These are phyloP conservation scores for Zaprionus camerounensis DNA, from an alignment of 1,140 invertebrate genomes.

Conservation along the genomic window DNA sequence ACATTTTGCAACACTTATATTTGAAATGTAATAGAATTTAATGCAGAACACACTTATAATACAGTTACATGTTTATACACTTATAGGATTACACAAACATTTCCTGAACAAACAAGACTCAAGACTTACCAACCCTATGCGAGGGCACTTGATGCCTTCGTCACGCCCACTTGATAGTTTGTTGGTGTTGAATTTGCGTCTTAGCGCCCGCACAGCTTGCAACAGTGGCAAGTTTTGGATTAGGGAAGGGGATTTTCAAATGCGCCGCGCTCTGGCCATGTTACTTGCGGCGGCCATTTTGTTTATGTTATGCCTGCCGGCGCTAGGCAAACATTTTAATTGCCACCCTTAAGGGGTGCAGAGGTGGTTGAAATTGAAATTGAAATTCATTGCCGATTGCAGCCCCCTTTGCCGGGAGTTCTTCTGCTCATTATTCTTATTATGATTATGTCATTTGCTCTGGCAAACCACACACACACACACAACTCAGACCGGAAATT, in stretches of 20 bases:
- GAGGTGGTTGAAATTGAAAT: slow-evolving; percentile 65
- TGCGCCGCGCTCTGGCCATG: slow-evolving; percentile 12
- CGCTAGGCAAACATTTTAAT: slow-evolving; percentile 74
- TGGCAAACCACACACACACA: slow-evolving; percentile 53
- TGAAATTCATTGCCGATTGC: slow-evolving; percentile 49
- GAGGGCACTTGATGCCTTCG: slow-evolving; percentile 31
- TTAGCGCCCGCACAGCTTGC: slow-evolving; percentile 43
- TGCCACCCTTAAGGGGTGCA: slow-evolving; percentile 60
- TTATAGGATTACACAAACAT: background rate
- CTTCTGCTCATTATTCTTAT: slow-evolving; percentile 23
- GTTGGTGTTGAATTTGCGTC: background rate
- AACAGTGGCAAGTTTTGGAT: slow-evolving; percentile 15
- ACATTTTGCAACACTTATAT: too few species aligned
- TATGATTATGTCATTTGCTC: slow-evolving; percentile 79
- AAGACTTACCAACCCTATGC: slow-evolving; percentile 15
- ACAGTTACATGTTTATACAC: background rate
- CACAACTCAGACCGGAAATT: slow-evolving; percentile 39
- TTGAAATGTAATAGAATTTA: background rate
- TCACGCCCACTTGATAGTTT: slow-evolving; percentile 35
- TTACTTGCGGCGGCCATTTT: slow-evolving; percentile 62
- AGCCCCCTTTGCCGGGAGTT: background rate
- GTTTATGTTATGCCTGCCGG: slow-evolving; percentile 9
- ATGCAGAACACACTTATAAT: background rate
- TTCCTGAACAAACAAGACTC: background rate
- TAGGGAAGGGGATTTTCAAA: background rate